A percentile compares a stretch with the other conserved stretches of the same genome.
phyloP scores from a whole-genome alignment of 2,113 vertebrate genomes.

The Hiodon alosoides region DNA sequence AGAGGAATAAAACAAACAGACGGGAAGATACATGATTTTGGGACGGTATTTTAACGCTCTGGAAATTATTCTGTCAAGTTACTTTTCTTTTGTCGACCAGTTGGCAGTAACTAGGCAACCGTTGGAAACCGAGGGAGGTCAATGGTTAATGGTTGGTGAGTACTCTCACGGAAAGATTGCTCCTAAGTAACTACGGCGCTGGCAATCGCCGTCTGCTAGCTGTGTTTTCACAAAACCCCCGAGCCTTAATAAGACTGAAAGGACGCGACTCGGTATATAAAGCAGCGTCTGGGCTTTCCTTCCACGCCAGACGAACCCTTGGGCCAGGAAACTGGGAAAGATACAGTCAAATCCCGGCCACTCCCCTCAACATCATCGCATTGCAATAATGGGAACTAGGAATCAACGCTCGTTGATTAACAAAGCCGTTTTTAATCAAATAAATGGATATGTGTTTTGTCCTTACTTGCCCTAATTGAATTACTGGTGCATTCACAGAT shows the following conservation, averaged over 20 bases:
- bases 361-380: not conserved
- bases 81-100: not conserved
- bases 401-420: not conserved
- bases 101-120: conserved; percentile 29
- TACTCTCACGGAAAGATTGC: conserved; percentile 5
- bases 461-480: no score
- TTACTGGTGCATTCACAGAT: no score
- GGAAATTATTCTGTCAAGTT: no score
- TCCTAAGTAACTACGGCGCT: not conserved
- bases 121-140: conserved; percentile 3
- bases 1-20: no score
- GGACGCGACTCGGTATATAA: conserved; percentile 6
- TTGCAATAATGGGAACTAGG: not conserved
- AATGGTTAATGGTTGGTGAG: not conserved
- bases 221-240: not conserved
- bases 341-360: not conserved
- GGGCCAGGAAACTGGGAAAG: not conserved
- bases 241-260: conserved; percentile 11
- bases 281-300: not conserved
- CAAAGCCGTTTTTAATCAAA: not conserved
- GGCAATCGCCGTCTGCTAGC: conserved; percentile 19
- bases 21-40: no score
- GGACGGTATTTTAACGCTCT: no score
- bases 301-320: not conserved
- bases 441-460: no score